These are phyloP conservation scores for Phania funesta DNA, from an alignment of 2,888 invertebrate genomes.

Conservation along the genomic window DNA sequence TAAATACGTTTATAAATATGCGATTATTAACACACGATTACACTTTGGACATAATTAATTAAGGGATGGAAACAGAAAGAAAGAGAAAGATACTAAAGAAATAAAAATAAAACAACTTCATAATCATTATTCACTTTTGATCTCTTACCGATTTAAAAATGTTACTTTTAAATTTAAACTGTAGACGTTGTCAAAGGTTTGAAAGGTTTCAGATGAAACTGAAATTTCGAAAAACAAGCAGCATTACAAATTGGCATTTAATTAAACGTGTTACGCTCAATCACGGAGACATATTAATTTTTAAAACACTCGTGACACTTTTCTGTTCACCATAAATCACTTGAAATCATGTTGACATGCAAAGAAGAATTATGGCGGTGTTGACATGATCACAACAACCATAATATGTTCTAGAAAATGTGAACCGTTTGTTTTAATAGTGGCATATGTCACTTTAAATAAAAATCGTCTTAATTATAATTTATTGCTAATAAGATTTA, in stretches of 20 bases:
- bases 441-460: no score
- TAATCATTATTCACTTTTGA: constrained; percentile 5
- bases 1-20: constrained; percentile 40
- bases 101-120: background rate
- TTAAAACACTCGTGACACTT: no score
- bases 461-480: no score
- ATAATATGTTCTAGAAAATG: no score
- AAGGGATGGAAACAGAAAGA: constrained; percentile 53
- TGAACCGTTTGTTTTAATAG: no score
- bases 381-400: no score
- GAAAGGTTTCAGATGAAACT: constrained; percentile 17
- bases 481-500: no score
- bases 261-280: background rate
- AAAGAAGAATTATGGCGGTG: no score
- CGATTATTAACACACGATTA: constrained; percentile 71
- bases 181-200: constrained; percentile 8
- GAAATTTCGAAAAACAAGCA: background rate
- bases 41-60: constrained; percentile 70
- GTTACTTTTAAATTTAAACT: background rate
- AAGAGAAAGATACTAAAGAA: background rate
- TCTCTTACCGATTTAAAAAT: background rate
- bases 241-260: constrained; percentile 33
- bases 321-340: no score
- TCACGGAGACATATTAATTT: no score
- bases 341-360: no score